Evolutionary conservation across 1,140 invertebrate genomes (phyloP).

Genomic region (Asobara japonica): DNA sequence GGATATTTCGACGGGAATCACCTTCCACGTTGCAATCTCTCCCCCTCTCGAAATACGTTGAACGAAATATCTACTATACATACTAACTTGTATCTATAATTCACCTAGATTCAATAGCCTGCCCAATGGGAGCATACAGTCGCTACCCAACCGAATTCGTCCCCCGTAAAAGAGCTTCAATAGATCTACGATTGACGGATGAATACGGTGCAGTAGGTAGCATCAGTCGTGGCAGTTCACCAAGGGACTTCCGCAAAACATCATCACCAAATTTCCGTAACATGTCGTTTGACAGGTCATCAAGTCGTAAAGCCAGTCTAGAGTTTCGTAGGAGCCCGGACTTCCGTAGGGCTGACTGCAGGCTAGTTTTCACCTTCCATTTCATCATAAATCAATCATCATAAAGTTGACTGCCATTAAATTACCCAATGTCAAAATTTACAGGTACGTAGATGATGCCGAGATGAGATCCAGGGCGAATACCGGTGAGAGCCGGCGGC

Average conservation of each 20-base stretch:
- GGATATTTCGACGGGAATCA: too few species aligned
- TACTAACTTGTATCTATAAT: not conserved
- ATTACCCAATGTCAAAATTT: conserved; percentile 42
- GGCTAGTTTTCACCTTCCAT: conserved; percentile 44
- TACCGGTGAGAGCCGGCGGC: conserved; percentile 54
- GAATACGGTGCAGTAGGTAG: conserved; percentile 47
- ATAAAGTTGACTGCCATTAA: not conserved
- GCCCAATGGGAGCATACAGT: conserved; percentile 47
- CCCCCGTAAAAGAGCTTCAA: conserved; percentile 59
- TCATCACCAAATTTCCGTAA: conserved; percentile 61
- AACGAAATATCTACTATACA: not conserved
- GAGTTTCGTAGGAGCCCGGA: conserved; percentile 61
- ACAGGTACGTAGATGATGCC: conserved; percentile 51
- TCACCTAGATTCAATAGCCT: conserved; percentile 30
- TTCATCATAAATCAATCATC: not conserved
- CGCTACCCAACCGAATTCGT: conserved; percentile 62
- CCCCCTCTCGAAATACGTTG: not conserved
- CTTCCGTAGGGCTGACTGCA: conserved; percentile 59
- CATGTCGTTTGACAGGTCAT: conserved; percentile 61
- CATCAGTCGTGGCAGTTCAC: conserved; percentile 49
- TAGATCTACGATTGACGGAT: conserved; percentile 58
- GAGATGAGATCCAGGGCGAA: conserved; percentile 53
- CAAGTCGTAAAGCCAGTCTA: conserved; percentile 60
- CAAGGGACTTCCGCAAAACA: conserved; percentile 56
- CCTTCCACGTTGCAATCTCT: too few species aligned